Evolutionary conservation across 2,797 vertebrate species (phyloP).

Genomic region (Hippoglossus hippoglossus): DNA sequence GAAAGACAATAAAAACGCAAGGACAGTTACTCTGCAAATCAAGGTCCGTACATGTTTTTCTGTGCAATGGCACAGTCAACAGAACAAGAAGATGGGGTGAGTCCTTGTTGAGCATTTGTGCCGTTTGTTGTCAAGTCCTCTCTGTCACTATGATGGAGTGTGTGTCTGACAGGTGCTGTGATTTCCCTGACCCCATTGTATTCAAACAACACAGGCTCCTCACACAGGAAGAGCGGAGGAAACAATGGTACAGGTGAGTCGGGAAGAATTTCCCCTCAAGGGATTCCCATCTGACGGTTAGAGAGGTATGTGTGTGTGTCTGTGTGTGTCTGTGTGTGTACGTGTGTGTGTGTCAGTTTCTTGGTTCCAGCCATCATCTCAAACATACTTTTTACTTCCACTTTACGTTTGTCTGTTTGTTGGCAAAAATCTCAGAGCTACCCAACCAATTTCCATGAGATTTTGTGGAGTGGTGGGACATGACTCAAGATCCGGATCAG

Average conservation of each 20-base stretch:
- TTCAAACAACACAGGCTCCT: conserved; percentile 77
- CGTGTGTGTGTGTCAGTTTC: too few relatives aligned
- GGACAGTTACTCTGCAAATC: too few relatives aligned
- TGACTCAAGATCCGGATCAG: too few relatives aligned
- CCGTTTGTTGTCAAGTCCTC: conserved; percentile 48
- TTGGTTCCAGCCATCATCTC: too few relatives aligned
- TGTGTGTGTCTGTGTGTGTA: background rate
- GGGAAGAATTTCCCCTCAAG: conserved; percentile 62
- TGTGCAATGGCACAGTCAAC: conserved; percentile 13
- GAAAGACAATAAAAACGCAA: too few relatives aligned
- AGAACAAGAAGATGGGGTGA: conserved; percentile 24
- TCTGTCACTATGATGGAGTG: conserved; percentile 76
- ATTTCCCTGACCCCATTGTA: conserved; percentile 78
- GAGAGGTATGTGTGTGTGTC: conserved; percentile 21
- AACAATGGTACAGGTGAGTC: conserved; percentile 77
- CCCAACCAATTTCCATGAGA: too few relatives aligned
- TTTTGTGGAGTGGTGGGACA: too few relatives aligned
- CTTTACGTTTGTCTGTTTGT: too few relatives aligned
- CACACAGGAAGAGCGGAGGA: conserved; percentile 76
- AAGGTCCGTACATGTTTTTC: background rate
- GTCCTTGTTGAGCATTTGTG: conserved; percentile 32
- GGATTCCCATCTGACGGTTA: conserved; percentile 52
- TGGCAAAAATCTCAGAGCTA: too few relatives aligned
- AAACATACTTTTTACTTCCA: too few relatives aligned
- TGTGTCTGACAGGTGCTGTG: conserved; percentile 71